Base-by-base conservation (phyloP, 2,797 vertebrate species). In the Catostomus latipinnis region DNA sequence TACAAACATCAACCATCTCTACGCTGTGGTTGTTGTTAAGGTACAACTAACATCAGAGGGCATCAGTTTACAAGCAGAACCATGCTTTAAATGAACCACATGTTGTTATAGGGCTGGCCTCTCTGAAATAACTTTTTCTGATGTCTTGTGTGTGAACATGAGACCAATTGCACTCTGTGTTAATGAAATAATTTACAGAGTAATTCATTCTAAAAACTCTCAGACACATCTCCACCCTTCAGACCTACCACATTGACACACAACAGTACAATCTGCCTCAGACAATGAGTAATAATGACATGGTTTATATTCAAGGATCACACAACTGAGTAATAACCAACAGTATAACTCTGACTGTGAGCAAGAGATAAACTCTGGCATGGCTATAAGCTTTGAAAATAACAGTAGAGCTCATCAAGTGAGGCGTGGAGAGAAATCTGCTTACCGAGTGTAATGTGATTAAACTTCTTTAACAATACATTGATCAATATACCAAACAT, bases 271-370 rank as follows among this genome's bases (percentile, higher is more conserved):
- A 53, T n/a, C 16, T 7, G 18, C 22, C 50, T 74, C 61, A 54
- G 60, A 60, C 48, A 9, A 5, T 65, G 22, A 65, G 18, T 34
- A 34, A 34, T 54, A 77, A 67, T 57, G 9, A 49, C 16, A 60
- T 60, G 45, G 45, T 68, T 70, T 68, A 69, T 52, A 50, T 68
- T 61, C 65, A 78, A 5, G 22, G 12, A 34, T 78, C 76, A 70
- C 65, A 60, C 22, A 16, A 34, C 13, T 12, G 6, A 70, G 66
- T 49, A 60, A 56, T n/a, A 60, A 7, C 10, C 6, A 3, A 34
- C 34, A 34, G 34, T 12, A 22, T 69, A 75, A 46, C 22, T 72
- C 53, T 46, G 43, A n/a, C 58, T 75, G 61, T 0, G 10, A 75
- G 49, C 34, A 54, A 34, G 9, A 75, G 73, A 75, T 65, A 66